A percentile compares a stretch with the other conserved stretches of the same genome.
phyloP scores from a whole-genome alignment of 2,113 vertebrate species.

The Sinosuthora webbiana region DNA sequence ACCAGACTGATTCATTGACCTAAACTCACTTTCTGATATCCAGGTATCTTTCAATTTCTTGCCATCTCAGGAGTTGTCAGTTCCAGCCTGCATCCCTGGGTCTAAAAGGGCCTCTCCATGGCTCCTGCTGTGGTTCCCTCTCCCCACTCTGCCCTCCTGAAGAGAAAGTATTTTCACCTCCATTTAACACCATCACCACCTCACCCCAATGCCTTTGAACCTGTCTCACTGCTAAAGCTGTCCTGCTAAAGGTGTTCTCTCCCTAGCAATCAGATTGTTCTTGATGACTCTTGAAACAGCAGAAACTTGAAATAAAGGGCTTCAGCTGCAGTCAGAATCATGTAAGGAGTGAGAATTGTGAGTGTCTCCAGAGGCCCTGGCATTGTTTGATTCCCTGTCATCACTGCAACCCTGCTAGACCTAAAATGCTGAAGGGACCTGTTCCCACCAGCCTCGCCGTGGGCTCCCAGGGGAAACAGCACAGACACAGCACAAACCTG shows the following conservation, averaged over 20 bases:
- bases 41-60: neutral
- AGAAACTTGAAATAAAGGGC: neutral
- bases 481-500: neutral
- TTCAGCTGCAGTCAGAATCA: neutral
- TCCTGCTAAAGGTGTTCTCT: neutral
- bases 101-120: neutral
- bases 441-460: rapidly evolving
- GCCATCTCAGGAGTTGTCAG: rapidly evolving
- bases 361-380: neutral
- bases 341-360: rapidly evolving
- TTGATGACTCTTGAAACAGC: neutral
- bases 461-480: neutral
- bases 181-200: neutral
- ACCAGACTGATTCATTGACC: neutral
- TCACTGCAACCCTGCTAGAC: neutral
- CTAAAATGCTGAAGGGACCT: neutral
- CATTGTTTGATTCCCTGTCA: neutral
- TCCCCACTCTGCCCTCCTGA: neutral
- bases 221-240: neutral
- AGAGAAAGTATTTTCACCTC: neutral
- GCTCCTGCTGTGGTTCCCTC: neutral
- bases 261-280: neutral
- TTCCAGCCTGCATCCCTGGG: neutral
- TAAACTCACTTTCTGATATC: neutral
- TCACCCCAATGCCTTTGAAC: neutral